phyloP scores from a whole-genome alignment of 2,888 invertebrate genomes.

The Drosophila histrio region DNA sequence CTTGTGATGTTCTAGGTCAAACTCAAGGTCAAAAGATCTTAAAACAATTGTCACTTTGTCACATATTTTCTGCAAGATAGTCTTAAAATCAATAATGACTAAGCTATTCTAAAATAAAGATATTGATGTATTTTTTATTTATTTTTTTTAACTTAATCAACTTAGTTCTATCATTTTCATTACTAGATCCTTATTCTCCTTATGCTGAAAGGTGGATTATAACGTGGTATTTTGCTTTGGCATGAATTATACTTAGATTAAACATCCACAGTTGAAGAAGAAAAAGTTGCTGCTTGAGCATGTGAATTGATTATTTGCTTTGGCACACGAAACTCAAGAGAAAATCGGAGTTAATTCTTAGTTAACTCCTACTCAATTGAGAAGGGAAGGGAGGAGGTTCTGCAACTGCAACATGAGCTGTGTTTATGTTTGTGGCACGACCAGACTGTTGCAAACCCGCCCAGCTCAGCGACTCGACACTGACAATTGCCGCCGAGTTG shows the following conservation, averaged over 20 bases:
- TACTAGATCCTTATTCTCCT: no score
- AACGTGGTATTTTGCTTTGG: neutral
- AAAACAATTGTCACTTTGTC: no score
- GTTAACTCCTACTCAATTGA: neutral
- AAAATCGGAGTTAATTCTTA: neutral
- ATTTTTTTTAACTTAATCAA: no score
- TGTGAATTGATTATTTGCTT: neutral
- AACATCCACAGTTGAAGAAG: neutral
- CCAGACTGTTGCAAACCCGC: slow-evolving; percentile 5
- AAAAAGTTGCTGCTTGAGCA: neutral
- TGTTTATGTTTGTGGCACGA: slow-evolving; percentile 16
- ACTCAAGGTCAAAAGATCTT: no score
- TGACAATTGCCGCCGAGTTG: slow-evolving; percentile 7
- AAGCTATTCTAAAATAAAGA: no score
- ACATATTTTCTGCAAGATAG: no score
- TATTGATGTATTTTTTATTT: no score
- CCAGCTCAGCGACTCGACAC: neutral
- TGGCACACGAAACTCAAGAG: neutral
- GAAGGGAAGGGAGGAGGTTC: neutral
- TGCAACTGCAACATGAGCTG: neutral
- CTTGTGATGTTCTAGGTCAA: no score
- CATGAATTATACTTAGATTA: neutral
- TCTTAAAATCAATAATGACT: no score
- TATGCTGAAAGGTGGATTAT: neutral
- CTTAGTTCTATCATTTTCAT: no score